A percentile compares a stretch with the other conserved stretches of the same genome.
Conservation (phyloP, 2,113 vertebrate genomes). For the Oostethus manadensis region DNA sequence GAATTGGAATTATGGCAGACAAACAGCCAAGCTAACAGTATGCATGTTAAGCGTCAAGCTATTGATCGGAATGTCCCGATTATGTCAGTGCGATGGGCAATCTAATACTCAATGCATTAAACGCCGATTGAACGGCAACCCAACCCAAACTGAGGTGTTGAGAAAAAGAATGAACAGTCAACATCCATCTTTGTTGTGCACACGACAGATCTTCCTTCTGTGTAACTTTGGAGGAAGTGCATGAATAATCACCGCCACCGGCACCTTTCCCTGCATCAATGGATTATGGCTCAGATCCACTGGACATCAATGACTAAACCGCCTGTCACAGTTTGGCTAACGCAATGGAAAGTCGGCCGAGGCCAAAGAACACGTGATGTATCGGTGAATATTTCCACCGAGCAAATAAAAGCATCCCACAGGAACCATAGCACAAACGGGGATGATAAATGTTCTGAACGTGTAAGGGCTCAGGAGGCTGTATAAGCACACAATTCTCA, state of each 20-base stretch:
- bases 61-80: slow-evolving; percentile 62
- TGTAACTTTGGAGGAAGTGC: slow-evolving; percentile 12
- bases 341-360: slow-evolving; percentile 48
- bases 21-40: neutral
- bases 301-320: slow-evolving; percentile 43
- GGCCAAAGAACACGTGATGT: neutral
- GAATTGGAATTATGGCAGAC: too few relatives aligned
- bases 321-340: slow-evolving; percentile 30
- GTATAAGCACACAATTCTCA: too few relatives aligned
- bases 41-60: slow-evolving; percentile 23
- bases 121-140: slow-evolving; percentile 60
- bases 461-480: too few relatives aligned
- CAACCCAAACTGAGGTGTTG: neutral
- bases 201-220: neutral
- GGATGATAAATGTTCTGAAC: too few relatives aligned
- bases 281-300: slow-evolving; percentile 38
- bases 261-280: slow-evolving; percentile 54
- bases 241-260: slow-evolving; percentile 19
- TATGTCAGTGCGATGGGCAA: slow-evolving; percentile 58
- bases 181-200: slow-evolving; percentile 1
- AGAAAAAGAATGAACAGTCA: neutral
- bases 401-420: too few relatives aligned
- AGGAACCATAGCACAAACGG: too few relatives aligned
- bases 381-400: slow-evolving; percentile 19
- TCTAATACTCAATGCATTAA: slow-evolving; percentile 57